phyloP scores from a whole-genome alignment of 2,797 vertebrate genomes.

The Pangasius mekongensis region DNA sequence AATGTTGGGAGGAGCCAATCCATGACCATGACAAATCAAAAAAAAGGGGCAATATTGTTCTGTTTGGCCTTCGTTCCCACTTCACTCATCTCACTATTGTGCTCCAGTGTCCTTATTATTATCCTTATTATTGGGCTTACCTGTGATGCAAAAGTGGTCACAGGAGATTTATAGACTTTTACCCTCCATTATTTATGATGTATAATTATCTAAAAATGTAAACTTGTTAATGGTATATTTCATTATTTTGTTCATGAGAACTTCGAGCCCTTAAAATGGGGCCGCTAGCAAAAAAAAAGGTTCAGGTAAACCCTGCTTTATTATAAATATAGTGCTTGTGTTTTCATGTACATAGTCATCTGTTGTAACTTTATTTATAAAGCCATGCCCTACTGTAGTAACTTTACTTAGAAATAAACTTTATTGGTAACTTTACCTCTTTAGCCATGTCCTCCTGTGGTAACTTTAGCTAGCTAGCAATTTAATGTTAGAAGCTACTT shows the following conservation, averaged over 20 bases:
- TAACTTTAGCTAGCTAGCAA: background rate
- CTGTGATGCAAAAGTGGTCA: background rate
- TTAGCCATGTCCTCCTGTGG: background rate
- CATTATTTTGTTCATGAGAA: background rate
- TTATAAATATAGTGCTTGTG: too few species aligned
- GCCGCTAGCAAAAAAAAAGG: background rate
- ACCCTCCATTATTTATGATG: too few species aligned
- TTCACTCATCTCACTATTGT: background rate
- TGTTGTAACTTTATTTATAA: too few species aligned
- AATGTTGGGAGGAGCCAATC: background rate
- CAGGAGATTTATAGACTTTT: background rate
- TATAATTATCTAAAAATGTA: too few species aligned
- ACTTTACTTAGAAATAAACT: background rate
- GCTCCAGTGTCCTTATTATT: background rate
- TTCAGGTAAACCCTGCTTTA: too few species aligned
- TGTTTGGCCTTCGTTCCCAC: background rate
- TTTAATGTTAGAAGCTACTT: too few species aligned
- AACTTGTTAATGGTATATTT: too few species aligned
- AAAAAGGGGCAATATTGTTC: too few species aligned
- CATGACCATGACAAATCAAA: background rate
- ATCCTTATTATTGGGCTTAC: background rate
- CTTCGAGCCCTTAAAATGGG: background rate
- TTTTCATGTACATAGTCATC: too few species aligned
- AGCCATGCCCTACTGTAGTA: background rate
- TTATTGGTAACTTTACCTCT: too few species aligned